phyloP scores from a whole-genome alignment of 1,140 invertebrate genomes.

The Babylonia areolata region DNA sequence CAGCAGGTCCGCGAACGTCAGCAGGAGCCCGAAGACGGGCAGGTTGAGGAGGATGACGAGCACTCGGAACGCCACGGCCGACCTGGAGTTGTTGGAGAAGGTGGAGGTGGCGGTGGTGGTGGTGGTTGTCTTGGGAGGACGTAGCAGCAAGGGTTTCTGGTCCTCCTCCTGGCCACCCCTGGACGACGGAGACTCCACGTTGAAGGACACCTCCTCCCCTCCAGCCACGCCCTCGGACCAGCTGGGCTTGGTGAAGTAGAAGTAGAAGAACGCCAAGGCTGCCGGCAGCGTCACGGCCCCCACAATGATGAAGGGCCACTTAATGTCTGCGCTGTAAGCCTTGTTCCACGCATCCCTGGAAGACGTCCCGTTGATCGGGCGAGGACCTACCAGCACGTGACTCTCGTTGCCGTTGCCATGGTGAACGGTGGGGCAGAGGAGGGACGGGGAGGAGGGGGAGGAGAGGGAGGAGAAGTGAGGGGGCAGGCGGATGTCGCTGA shows the following conservation, averaged over 20 bases:
- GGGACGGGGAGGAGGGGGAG: not conserved
- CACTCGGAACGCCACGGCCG: not conserved
- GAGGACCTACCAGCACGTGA: not conserved
- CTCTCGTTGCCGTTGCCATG: not conserved
- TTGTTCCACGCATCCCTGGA: not conserved
- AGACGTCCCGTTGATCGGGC: not conserved
- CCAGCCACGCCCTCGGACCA: not conserved
- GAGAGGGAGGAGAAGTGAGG: not conserved
- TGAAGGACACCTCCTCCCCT: not conserved
- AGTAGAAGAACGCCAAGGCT: constrained; percentile 44
- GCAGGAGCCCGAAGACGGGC: constrained; percentile 36
- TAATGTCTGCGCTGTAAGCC: not conserved
- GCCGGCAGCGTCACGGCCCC: constrained; percentile 33
- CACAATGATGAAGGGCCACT: constrained; percentile 38
- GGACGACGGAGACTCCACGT: not conserved
- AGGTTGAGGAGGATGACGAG: constrained; percentile 39
- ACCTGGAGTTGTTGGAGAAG: not conserved
- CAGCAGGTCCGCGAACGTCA: constrained; percentile 41
- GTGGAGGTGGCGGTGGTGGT: not conserved
- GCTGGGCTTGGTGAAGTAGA: constrained; percentile 5
- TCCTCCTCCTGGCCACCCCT: not conserved
- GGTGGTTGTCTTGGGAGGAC: too few species aligned
- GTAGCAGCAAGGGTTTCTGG: not conserved
- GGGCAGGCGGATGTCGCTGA: not conserved
- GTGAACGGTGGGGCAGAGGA: not conserved